Conservation (phyloP, 1,140 invertebrate genomes). For the Drosophila serrata region DNA sequence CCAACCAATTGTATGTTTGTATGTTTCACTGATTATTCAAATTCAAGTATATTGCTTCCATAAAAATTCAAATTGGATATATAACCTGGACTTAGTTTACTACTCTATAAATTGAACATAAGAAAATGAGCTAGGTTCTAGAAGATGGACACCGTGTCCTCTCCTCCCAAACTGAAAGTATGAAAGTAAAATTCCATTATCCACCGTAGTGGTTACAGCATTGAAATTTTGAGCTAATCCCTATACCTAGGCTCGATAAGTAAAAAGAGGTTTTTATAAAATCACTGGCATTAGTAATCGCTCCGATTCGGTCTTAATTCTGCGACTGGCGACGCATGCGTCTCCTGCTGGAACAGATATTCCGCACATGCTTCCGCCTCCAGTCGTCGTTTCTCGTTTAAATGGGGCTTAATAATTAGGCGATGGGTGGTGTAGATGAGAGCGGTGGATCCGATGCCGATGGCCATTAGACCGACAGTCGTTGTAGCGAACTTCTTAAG, state of each 20-base stretch:
- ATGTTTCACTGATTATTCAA: constrained; percentile 54
- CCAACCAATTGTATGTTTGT: constrained; percentile 13
- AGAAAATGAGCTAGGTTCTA: constrained; percentile 2
- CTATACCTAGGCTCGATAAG: constrained; percentile 27
- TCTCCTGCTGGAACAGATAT: constrained; percentile 79
- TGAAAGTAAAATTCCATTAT: constrained; percentile 31
- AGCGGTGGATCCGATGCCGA: constrained; percentile 75
- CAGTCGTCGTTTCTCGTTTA: constrained; percentile 57
- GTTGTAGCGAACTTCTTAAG: constrained; percentile 70
- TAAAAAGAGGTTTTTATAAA: constrained; percentile 24
- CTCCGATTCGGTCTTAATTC: not conserved
- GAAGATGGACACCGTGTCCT: not conserved
- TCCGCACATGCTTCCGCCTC: constrained; percentile 77
- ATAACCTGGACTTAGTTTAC: constrained; percentile 33
- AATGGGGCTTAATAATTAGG: constrained; percentile 64
- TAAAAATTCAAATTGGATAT: constrained; percentile 48
- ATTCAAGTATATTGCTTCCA: constrained; percentile 52
- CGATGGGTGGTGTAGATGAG: constrained; percentile 63
- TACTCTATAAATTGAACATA: constrained; percentile 34
- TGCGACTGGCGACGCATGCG: constrained; percentile 18
- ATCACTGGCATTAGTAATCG: constrained; percentile 10
- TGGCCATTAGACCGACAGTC: constrained; percentile 79
- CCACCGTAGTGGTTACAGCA: constrained; percentile 30
- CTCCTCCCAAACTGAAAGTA: constrained; percentile 17
- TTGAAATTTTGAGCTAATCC: constrained; percentile 38